Base-by-base conservation (phyloP, 2,888 invertebrate genomes). In the Camponotus fellah region DNA sequence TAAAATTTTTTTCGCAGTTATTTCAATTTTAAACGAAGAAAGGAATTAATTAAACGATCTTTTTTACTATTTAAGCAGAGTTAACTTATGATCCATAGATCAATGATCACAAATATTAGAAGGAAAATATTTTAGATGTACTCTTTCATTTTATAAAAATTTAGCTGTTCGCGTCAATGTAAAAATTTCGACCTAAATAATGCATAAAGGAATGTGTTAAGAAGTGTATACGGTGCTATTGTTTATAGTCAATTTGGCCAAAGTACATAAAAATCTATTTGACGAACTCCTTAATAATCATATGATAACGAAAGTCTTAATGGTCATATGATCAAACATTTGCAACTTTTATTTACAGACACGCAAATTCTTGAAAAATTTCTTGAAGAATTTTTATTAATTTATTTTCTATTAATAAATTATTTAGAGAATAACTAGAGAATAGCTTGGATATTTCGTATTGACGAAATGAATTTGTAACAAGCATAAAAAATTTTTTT, bases 111-210 rank as follows among this genome's bases (percentile, higher is more conserved):
- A 43, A 14, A 6, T 37, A 14, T 76, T 65, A 3, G 37, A 76
- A 49, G 8, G 34, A 62, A 37, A 66, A 40, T 37, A 53, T 49
- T 9, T 46, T 62, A 32, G 32, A 9, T 37, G 37, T 2, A 58
- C 14, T 69, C 32, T 10, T 53, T n/a, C 0, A 4, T 46, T 17
- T 21, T 21, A 72, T 43, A 17, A 40, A 72, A 4, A 40, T 56
- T 40, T 58, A 43, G 0, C 32, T 40, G 53, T n/a, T 53, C 2
- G 2, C 17, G 14, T 43, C 32, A 32, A 68, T 58, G 3, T 69
- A 43, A 68, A 66, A 76, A 12, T 69, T 12, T 17, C 17, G 53
- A 76, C 65, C 14, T 76, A 64, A 64, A 76, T 76, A 53, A 76
- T 53, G 9, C 32, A 4, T 74, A 32, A 3, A 62, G 12, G 12